phyloP scores from a whole-genome alignment of 2,113 vertebrate species.

The Phalacrocorax carbo region DNA sequence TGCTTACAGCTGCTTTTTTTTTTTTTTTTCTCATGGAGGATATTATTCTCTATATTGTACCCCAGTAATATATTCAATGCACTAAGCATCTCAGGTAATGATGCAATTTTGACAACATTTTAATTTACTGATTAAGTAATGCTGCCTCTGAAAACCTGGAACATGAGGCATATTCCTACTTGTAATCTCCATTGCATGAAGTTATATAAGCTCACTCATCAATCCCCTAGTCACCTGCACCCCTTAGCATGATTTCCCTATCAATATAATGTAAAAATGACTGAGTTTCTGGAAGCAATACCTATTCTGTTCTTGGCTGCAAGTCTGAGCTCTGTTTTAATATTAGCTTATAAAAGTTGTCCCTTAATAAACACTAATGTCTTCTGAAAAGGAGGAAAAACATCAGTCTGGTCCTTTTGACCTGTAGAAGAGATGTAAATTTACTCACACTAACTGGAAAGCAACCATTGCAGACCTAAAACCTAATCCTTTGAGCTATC shows the following conservation, averaged over 20 bases:
- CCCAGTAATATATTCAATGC: background rate
- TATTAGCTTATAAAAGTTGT: background rate
- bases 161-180: background rate
- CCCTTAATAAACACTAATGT: background rate
- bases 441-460: background rate
- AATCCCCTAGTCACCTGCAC: background rate
- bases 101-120: background rate
- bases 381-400: background rate
- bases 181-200: background rate
- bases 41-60: background rate
- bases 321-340: background rate
- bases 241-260: background rate
- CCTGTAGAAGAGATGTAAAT: background rate
- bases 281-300: background rate
- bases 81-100: background rate
- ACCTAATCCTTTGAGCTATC: background rate
- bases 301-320: background rate
- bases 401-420: background rate
- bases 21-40: fast-evolving
- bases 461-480: background rate
- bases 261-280: background rate
- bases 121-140: background rate
- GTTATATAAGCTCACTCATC: background rate
- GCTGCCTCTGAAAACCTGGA: background rate
- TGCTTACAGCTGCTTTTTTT: background rate